phyloP scores from a whole-genome alignment of 2,113 vertebrate genomes.

The Vulpes ferrilata region DNA sequence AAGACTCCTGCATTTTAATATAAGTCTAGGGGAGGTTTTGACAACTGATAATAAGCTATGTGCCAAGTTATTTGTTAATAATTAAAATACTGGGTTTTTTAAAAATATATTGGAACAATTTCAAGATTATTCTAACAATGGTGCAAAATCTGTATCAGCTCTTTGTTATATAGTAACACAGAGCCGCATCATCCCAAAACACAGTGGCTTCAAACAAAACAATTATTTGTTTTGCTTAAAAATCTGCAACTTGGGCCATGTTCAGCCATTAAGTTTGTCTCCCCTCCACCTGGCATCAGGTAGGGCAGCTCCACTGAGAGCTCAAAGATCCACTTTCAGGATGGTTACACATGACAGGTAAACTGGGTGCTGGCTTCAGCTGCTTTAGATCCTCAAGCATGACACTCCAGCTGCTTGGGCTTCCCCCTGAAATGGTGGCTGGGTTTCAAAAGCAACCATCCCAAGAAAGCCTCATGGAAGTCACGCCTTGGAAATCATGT shows the following conservation, averaged over 20 bases:
- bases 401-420: neutral
- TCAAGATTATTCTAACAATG: neutral
- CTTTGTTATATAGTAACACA: neutral
- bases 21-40: neutral
- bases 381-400: accelerated
- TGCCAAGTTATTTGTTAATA: neutral
- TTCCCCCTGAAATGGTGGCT: neutral
- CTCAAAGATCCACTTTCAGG: neutral
- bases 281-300: neutral
- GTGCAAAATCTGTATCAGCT: neutral
- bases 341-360: neutral
- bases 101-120: neutral
- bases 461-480: neutral
- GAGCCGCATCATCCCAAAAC: neutral
- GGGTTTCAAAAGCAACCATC: neutral
- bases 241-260: neutral
- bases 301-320: neutral
- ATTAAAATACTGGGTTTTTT: neutral
- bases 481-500: neutral
- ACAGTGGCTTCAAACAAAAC: neutral
- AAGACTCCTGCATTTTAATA: constrained; percentile 59
- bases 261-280: neutral
- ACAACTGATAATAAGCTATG: neutral
- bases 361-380: too few relatives aligned
- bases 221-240: neutral